Percentiles rank a stretch among this genome's conserved stretches.
phyloP scores from a whole-genome alignment of 2,888 invertebrate species.

The Drosophila borealis region DNA sequence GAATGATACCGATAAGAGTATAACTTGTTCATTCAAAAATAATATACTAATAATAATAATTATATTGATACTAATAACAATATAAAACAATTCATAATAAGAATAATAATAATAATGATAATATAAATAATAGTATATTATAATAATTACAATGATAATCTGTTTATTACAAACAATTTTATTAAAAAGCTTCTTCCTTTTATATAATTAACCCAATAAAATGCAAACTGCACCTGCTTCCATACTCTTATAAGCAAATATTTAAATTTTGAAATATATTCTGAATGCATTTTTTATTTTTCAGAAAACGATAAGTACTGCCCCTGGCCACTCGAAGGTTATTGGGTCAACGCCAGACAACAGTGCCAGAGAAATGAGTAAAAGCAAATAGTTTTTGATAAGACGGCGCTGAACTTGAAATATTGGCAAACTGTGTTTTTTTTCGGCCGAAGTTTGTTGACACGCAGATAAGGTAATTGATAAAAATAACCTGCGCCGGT shows the following conservation, averaged over 20 bases:
- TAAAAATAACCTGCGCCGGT: conserved; percentile 2
- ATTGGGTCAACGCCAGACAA: conserved; percentile 69
- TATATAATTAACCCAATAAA: conserved; percentile 5
- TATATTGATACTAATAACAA: no score
- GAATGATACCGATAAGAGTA: no score
- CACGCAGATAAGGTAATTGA: conserved; percentile 41
- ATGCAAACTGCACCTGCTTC: neutral
- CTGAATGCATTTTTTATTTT: neutral
- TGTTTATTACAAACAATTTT: neutral
- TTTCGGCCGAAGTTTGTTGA: conserved; percentile 49
- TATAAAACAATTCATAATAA: no score
- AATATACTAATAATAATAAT: no score
- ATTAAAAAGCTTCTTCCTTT: neutral
- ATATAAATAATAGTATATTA: no score
- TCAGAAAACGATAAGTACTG: conserved; percentile 1
- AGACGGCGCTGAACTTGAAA: conserved; percentile 55
- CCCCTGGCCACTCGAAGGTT: conserved; percentile 45
- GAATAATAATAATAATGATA: no score
- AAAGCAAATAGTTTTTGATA: conserved; percentile 62
- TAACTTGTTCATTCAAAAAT: no score
- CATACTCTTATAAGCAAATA: neutral
- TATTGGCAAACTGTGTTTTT: conserved; percentile 35
- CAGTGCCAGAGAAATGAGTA: conserved; percentile 27
- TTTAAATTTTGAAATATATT: neutral
- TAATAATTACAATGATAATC: no score